Base-by-base conservation (phyloP, 2,888 invertebrate genomes). In the Pammene fasciana region DNA sequence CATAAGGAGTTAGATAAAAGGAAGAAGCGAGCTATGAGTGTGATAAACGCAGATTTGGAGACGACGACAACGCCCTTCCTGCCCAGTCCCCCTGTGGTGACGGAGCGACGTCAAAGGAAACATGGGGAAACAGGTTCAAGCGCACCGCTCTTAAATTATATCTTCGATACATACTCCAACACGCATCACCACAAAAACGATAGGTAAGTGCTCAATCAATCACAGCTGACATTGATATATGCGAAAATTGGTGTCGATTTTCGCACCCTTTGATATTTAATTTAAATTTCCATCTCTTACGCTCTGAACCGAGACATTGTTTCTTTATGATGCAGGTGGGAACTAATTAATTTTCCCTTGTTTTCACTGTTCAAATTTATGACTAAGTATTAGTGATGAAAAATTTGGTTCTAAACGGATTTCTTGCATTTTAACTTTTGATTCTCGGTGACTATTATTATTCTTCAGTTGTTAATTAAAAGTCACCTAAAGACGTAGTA, bases 101-200 rank as follows among this genome's bases (percentile, higher is more conserved):
- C 83, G 74, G 90, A 90, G 67, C 85, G 86, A 67, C 82, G 84
- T 74, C 78, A 43, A 52, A 56, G 86, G 18, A 92, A 88, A 72
- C 85, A 87, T 10, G 90, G 90, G 0, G 92, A 92, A 68, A 83
- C 88, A 0, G 92, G 92, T 0, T 91, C 92, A 0, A 91, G 88
- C 74, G 87, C 92, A 0, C 92, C 92, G 0, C 75, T 92, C 14
- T 82, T 92, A 36, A 92, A 92, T 76, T 92, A 92, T 73, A 92
- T 92, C 77, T 92, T 92, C 72, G 92, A 92, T 76, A 86, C 92
- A 5, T 90, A 92, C 75, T 86, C 90, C 0, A 91, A 89, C 74
- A 86, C 88, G 65, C 92, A 92, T 78, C 87, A 89, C 13, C 91
- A 91, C 72, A 86, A 86, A 70, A 90, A 89, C 78, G 89, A 89